Base-by-base conservation (phyloP, 1,140 invertebrate species). In the Drosophila busckii region DNA sequence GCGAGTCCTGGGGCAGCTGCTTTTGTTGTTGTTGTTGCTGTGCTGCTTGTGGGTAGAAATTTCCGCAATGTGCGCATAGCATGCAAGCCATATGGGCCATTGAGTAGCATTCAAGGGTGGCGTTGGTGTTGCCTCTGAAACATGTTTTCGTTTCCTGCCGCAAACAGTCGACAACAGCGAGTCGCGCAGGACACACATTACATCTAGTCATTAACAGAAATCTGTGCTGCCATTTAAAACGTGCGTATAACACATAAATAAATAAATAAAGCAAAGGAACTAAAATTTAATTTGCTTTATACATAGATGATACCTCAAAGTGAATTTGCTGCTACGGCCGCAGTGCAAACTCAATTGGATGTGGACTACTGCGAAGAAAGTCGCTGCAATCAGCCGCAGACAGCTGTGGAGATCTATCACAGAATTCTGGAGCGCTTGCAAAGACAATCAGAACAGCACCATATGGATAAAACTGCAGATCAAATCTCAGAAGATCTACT, bases 41-140 rank as follows among this genome's bases (percentile, higher is more conserved):
- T 35, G 70, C 25, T 53, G 37, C 25, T 49, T 40, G 56, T 60
- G 70, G 61, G 61, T 42, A 73, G 73, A 50, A 82, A 80, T 80
- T n/a, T 80, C 73, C 73, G 75, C 73, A 80, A 82, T 82, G 60
- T 80, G 73, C 69, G 59, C 59, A 73, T 59, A 46, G 70, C 59
- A 59, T 80, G 73, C 54, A 50, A 50, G 38, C 63, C 73, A 80
- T 80, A 80, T 23, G 29, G 26, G 23, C 37, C 16, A 46, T 22
- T 40, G n/a, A 37, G 37, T 9, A 10, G 2, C 32, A 25, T 22
- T 17, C 53, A 63, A 71, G 48, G 48, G 22, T 45, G 40, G 58
- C n/a, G n/a, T n/a, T n/a, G n/a, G n/a, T n/a, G n/a, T n/a, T n/a
- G n/a, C n/a, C 42, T 55, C 41, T 23, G 12, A 61, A 61, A 61